Evolutionary conservation across 1,140 invertebrate genomes (phyloP).

Genomic region (Eufriesea mexicana): DNA sequence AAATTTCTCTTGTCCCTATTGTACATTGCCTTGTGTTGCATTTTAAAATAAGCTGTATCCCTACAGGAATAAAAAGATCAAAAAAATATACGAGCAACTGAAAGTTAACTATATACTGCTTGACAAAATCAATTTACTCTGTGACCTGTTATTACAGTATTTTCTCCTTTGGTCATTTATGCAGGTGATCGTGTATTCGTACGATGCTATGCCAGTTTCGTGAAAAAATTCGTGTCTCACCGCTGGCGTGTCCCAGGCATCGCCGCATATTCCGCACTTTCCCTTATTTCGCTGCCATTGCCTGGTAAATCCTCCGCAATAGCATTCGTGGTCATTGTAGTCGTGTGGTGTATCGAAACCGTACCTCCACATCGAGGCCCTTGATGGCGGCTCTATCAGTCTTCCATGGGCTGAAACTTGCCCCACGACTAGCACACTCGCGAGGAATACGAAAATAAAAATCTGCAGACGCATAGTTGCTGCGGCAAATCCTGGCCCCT

Average conservation of each 20-base stretch:
- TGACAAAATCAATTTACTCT: too few relatives aligned
- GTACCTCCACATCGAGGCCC: conserved; percentile 91
- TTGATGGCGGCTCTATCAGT: conserved; percentile 92
- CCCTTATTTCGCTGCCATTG: conserved; percentile 89
- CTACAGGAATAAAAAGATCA: not conserved
- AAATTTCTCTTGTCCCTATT: too few relatives aligned
- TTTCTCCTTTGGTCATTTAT: not conserved
- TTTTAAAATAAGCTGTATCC: not conserved
- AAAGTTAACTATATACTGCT: too few relatives aligned
- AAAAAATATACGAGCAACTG: not conserved
- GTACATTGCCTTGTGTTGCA: too few relatives aligned
- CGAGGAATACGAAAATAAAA: conserved; percentile 20
- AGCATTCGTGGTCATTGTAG: conserved; percentile 95
- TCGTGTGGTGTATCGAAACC: conserved; percentile 86
- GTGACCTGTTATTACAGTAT: not conserved
- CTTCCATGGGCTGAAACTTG: conserved; percentile 86
- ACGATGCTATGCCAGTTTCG: too few relatives aligned
- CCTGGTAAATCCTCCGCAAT: conserved; percentile 92
- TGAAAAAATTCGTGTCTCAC: conserved; percentile 67
- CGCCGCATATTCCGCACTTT: conserved; percentile 94
- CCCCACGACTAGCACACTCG: conserved; percentile 56
- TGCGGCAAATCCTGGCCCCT: conserved; percentile 9
- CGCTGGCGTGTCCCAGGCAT: conserved; percentile 88
- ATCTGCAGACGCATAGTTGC: conserved; percentile 46
- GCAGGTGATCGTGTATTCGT: too few relatives aligned